phyloP scores from a whole-genome alignment of 2,113 vertebrate genomes.

The Istiophorus platypterus region DNA sequence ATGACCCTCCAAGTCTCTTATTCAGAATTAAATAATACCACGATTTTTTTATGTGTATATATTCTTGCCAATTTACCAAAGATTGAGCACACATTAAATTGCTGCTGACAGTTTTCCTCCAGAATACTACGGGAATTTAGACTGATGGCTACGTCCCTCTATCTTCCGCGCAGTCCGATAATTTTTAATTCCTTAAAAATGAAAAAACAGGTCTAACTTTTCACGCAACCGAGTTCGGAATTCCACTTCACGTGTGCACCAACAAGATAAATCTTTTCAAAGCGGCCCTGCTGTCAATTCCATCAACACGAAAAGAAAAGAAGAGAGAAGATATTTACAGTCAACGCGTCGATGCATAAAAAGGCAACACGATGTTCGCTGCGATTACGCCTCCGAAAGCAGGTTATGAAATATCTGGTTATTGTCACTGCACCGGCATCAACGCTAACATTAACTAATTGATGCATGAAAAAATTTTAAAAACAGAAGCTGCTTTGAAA shows the following conservation, averaged over 20 bases:
- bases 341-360: neutral
- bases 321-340: constrained; percentile 19
- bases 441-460: neutral
- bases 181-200: too few species aligned
- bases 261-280: constrained; percentile 9
- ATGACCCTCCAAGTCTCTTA: neutral
- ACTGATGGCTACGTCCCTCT: too few species aligned
- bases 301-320: neutral
- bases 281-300: neutral
- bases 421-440: neutral
- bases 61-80: neutral
- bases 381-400: neutral
- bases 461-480: neutral
- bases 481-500: neutral
- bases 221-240: neutral
- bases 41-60: too few species aligned
- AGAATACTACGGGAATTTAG: neutral
- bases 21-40: too few species aligned
- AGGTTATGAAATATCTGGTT: neutral
- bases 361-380: neutral
- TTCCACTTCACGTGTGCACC: neutral
- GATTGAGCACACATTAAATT: neutral
- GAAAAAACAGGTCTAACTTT: too few species aligned
- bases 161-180: too few species aligned
- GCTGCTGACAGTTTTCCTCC: neutral